Conservation (phyloP, 2,888 invertebrate species). For the Oligia latruncula region DNA sequence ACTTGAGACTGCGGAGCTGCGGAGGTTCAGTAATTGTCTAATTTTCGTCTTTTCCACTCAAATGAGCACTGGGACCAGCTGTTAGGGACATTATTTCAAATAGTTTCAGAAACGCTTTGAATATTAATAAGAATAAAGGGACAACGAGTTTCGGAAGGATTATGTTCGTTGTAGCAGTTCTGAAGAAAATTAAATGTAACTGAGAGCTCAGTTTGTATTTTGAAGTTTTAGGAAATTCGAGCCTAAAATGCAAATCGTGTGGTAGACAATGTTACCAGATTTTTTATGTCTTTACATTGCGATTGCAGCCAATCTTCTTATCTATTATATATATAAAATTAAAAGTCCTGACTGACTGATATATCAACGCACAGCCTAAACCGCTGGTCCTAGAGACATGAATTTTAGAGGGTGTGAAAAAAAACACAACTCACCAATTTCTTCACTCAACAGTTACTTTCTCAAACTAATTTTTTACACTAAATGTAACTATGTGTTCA, state of each 20-base stretch:
- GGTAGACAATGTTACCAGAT: neutral
- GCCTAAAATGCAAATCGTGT: constrained; percentile 18
- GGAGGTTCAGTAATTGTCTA: constrained; percentile 67
- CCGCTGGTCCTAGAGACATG: too few species aligned
- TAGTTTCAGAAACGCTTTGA: constrained; percentile 55
- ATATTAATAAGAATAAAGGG: constrained; percentile 54
- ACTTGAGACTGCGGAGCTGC: constrained; percentile 54
- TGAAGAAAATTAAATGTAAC: constrained; percentile 43
- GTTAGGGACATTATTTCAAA: constrained; percentile 56
- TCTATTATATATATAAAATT: too few species aligned
- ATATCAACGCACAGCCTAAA: too few species aligned
- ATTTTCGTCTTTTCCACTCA: constrained; percentile 68
- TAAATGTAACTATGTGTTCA: constrained; percentile 47
- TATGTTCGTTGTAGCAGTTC: constrained; percentile 42
- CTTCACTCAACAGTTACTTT: constrained; percentile 43
- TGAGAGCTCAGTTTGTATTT: constrained; percentile 29
- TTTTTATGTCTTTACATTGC: constrained; percentile 2
- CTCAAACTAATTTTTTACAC: constrained; percentile 56
- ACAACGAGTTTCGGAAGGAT: constrained; percentile 42
- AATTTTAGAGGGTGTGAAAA: too few species aligned
- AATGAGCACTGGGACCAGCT: constrained; percentile 59
- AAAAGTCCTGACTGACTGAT: too few species aligned
- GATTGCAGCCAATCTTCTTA: neutral
- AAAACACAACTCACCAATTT: constrained; percentile 1
- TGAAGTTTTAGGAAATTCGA: neutral